Base-by-base conservation (phyloP, 2,888 invertebrate genomes). In the Latheticus oryzae region DNA sequence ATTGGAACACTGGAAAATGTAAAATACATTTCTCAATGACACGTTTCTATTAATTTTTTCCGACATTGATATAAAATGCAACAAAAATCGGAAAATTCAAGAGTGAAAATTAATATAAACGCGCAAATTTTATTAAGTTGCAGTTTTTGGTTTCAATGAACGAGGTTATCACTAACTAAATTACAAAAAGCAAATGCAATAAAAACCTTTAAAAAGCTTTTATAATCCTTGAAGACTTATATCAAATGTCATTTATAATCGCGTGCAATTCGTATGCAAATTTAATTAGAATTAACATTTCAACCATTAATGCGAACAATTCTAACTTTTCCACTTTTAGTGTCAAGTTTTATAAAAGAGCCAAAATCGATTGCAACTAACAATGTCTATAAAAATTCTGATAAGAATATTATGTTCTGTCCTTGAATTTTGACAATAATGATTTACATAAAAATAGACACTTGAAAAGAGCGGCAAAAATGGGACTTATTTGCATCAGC, bases 181-280 rank as follows among this genome's bases (percentile, higher is more conserved):
- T n/a, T n/a, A n/a, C n/a, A n/a, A n/a, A n/a, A n/a, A n/a, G n/a
- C n/a, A n/a, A n/a, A n/a, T n/a, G n/a, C n/a, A n/a, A n/a, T n/a
- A n/a, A n/a, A n/a, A n/a, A n/a, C n/a, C n/a, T n/a, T 28, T 2
- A 28, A 28, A 28, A 11, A 7, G 8, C 8, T 28, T 28, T 28
- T 28, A 12, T 1, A n/a, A 5, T 16, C 38, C 23, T 23, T 38
- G 38, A 16, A 26, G 15, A 15, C 16, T 32, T 21, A 4, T 9
- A 32, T 21, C 19, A 43, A 17, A 7, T 11, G n/a, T n/a, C n/a
- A n/a, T n/a, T n/a, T n/a, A n/a, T 30, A 12, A 21, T 50, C 30
- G 38, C 50, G 50, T 38, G 50, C 19, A 50, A 38, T 38, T 50
- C 16, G 12, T 28, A 50, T 50, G 50, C 50, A 50, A 50, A 50